A percentile compares a stretch with the other conserved stretches of the same genome.
Conservation (phyloP, 2,113 vertebrate genomes). For the Gasterosteus aculeatus region DNA sequence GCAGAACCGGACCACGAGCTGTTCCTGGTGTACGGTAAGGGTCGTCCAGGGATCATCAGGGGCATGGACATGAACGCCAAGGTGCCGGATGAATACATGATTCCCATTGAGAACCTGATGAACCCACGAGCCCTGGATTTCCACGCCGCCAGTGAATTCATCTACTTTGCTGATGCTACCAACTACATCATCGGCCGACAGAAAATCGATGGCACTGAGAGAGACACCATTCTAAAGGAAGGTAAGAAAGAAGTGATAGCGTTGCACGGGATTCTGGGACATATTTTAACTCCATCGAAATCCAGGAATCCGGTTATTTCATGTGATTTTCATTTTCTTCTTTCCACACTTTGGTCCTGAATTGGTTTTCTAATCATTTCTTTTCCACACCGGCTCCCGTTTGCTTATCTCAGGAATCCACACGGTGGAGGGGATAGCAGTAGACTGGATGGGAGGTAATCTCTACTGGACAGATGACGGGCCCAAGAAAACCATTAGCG, state of each 20-base stretch:
- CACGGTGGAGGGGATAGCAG: conserved; percentile 94
- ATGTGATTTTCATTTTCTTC: conserved; percentile 16
- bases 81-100: conserved; percentile 96
- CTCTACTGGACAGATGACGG: conserved; percentile 98
- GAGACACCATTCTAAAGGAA: conserved; percentile 94
- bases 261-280: background rate
- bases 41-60: conserved; percentile 93
- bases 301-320: conserved; percentile 3
- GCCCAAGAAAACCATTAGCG: conserved; percentile 96
- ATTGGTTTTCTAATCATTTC: conserved; percentile 7
- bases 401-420: conserved; percentile 86
- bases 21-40: conserved; percentile 95
- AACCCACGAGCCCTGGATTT: conserved; percentile 96
- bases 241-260: conserved; percentile 75
- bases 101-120: conserved; percentile 98
- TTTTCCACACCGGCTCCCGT: conserved; percentile 14
- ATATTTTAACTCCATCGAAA: conserved; percentile 10
- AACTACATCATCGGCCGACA: conserved; percentile 96
- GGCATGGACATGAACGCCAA: conserved; percentile 97
- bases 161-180: conserved; percentile 96
- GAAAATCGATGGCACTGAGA: conserved; percentile 93
- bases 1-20: conserved; percentile 94
- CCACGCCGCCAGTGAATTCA: conserved; percentile 91
- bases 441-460: conserved; percentile 98
- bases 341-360: background rate